These are phyloP conservation scores for Sarcoramphus papa DNA, from an alignment of 2,797 vertebrate species.

Conservation along the genomic window DNA sequence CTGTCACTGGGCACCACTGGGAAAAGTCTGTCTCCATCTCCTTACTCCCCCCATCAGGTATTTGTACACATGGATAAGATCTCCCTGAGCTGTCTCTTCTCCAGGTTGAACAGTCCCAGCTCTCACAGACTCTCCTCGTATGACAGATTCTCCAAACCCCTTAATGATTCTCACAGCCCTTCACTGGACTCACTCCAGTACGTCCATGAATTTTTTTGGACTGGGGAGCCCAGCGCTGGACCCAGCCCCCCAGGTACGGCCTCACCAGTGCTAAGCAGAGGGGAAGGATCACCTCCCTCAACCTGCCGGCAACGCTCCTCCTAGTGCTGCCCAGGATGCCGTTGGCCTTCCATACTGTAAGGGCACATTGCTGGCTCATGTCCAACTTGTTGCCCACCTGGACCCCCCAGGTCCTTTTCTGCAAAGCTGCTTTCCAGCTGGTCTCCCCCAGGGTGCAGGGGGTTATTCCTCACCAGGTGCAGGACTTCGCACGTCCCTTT, in stretches of 20 bases:
- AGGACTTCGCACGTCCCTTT: not conserved
- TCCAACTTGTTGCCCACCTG: not conserved
- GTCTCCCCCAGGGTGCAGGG: not conserved
- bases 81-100: not conserved
- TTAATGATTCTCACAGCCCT: not conserved
- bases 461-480: not conserved
- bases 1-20: not conserved
- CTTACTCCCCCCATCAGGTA: not conserved
- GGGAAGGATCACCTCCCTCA: not conserved
- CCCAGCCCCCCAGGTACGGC: not conserved
- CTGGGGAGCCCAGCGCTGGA: not conserved
- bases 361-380: not conserved
- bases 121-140: not conserved
- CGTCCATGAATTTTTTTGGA: not conserved
- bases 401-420: not conserved
- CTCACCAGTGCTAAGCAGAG: not conserved
- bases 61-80: not conserved
- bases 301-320: not conserved
- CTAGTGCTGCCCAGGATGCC: not conserved
- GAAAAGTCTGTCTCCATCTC: not conserved
- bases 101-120: not conserved
- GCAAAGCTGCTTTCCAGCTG: not conserved
- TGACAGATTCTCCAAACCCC: not conserved
- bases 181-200: not conserved
- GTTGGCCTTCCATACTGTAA: not conserved